Evolutionary conservation across 2,113 vertebrate genomes (phyloP).

Genomic region (Corapipo altera): DNA sequence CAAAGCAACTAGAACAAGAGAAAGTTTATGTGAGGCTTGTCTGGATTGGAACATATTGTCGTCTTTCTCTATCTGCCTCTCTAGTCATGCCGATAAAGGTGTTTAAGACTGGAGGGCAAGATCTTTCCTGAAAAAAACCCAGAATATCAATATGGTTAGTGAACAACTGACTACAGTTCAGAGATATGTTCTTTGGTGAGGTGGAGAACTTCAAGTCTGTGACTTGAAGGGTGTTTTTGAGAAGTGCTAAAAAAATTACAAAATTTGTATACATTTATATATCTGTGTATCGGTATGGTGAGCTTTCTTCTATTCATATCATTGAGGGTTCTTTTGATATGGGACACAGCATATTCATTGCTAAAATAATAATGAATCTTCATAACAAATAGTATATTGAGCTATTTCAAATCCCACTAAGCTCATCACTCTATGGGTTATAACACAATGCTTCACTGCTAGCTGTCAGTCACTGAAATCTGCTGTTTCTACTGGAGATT

Average conservation of each 20-base stretch:
- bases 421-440: not conserved
- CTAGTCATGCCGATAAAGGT: not conserved
- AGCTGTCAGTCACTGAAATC: not conserved
- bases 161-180: not conserved
- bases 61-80: not conserved
- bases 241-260: not conserved
- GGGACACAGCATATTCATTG: not conserved
- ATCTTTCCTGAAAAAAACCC: not conserved
- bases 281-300: not conserved
- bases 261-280: not conserved
- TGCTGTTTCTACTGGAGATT: not conserved
- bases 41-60: not conserved
- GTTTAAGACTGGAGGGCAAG: not conserved
- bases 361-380: not conserved
- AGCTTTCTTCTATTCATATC: not conserved
- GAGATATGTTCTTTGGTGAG: not conserved
- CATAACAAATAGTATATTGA: not conserved
- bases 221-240: not conserved
- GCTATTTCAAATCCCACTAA: not conserved
- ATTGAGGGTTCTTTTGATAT: not conserved
- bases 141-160: not conserved
- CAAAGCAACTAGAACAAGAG: not conserved
- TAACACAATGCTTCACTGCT: not conserved
- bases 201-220: not conserved
- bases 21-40: not conserved